phyloP scores from a whole-genome alignment of 2,888 invertebrate genomes.

The Temnothorax ravouxi region DNA sequence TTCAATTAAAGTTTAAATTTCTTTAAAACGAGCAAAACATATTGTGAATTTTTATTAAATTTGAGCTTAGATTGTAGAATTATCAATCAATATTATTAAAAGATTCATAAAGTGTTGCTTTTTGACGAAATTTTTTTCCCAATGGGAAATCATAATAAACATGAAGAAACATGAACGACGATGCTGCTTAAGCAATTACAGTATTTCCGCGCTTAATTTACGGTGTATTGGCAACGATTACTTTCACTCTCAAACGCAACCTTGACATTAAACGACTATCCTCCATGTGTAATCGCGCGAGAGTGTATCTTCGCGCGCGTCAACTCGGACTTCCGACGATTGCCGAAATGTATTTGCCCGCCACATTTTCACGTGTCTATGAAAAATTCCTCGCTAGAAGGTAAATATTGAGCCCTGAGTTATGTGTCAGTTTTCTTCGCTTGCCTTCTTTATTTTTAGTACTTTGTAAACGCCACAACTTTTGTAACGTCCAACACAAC shows the following conservation, averaged over 20 bases:
- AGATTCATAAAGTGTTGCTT: background rate
- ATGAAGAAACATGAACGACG: background rate
- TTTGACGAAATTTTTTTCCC: background rate
- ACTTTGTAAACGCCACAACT: background rate
- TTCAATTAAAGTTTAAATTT: background rate
- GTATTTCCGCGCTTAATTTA: slow-evolving; percentile 26
- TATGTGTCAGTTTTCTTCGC: background rate
- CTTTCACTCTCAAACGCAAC: slow-evolving; percentile 31
- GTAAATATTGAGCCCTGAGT: background rate
- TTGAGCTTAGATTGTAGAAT: background rate
- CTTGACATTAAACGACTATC: slow-evolving; percentile 46
- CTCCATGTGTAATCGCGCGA: background rate
- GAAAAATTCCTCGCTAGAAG: background rate
- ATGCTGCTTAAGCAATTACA: background rate
- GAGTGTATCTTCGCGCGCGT: background rate
- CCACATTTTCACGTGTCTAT: background rate
- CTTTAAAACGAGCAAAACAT: background rate
- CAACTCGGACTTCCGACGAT: background rate
- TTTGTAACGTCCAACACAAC: background rate
- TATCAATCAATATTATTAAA: background rate
- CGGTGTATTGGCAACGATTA: slow-evolving; percentile 33
- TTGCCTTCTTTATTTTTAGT: background rate
- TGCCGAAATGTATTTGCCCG: slow-evolving; percentile 16
- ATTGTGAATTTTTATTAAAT: background rate
- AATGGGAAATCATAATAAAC: background rate